phyloP scores from a whole-genome alignment of 2,113 vertebrate genomes.

The Albula glossodonta region DNA sequence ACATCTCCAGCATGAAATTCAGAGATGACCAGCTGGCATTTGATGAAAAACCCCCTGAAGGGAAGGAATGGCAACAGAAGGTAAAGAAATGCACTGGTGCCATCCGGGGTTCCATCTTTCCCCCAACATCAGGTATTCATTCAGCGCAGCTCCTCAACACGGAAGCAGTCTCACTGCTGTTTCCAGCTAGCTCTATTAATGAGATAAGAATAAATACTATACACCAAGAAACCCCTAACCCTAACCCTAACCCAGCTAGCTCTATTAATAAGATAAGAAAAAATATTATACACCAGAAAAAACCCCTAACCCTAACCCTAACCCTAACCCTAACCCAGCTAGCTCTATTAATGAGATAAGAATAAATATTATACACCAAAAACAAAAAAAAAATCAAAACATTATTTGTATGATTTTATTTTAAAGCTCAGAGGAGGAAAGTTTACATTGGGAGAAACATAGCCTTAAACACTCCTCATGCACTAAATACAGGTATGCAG shows the following conservation, averaged over 20 bases:
- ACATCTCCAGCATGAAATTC: slow-evolving; percentile 30
- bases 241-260: too few relatives aligned
- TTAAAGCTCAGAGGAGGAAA: too few relatives aligned
- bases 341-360: too few relatives aligned
- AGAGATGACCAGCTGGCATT: slow-evolving; percentile 38
- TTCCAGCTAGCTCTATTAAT: not conserved
- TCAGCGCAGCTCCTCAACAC: not conserved
- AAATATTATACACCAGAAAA: too few relatives aligned
- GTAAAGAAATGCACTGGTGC: slow-evolving; percentile 29
- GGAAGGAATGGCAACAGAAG: slow-evolving; percentile 17
- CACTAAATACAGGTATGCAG: too few relatives aligned
- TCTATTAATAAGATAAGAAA: too few relatives aligned
- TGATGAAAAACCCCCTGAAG: slow-evolving; percentile 25
- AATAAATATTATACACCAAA: too few relatives aligned
- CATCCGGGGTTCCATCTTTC: slow-evolving; percentile 31
- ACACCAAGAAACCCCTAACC: not conserved
- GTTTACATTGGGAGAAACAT: too few relatives aligned
- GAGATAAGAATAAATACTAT: slow-evolving; percentile 1
- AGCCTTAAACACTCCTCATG: too few relatives aligned
- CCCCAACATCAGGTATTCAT: not conserved
- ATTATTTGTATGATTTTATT: too few relatives aligned
- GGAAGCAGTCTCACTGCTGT: not conserved
- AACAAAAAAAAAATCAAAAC: too few relatives aligned
- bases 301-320: not conserved
- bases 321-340: too few relatives aligned